Percentiles rank a stretch among this genome's conserved stretches.
These are phyloP conservation scores for Pelodytes ibericus DNA, from an alignment of 2,797 vertebrate genomes.

Conservation along the genomic window DNA sequence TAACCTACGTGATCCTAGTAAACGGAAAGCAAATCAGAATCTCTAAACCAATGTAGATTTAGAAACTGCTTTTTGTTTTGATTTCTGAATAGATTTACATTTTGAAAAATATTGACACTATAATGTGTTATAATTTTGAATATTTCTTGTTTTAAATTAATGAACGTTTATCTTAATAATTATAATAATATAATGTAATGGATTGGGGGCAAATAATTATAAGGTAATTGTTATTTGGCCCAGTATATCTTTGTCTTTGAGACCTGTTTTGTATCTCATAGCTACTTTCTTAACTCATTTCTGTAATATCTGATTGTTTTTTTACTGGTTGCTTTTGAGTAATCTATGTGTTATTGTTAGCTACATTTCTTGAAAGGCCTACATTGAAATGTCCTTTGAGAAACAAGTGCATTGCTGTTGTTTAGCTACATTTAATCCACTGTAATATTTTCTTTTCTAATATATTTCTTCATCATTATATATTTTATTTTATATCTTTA, in stretches of 20 bases:
- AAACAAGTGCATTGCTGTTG: constrained; percentile 8
- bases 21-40: too few species aligned
- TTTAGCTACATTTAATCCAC: constrained; percentile 20
- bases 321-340: constrained; percentile 32
- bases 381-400: constrained; percentile 43
- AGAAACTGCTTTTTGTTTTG: too few species aligned
- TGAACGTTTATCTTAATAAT: too few species aligned
- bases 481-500: too few species aligned
- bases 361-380: constrained; percentile 23
- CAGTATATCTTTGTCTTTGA: neutral
- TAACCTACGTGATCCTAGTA: neutral
- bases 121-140: too few species aligned
- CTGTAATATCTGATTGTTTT: constrained; percentile 40
- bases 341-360: constrained; percentile 46
- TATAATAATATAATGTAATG: too few species aligned
- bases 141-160: too few species aligned
- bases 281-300: constrained; percentile 29
- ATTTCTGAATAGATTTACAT: neutral
- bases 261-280: constrained; percentile 10
- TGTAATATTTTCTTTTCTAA: constrained; percentile 43
- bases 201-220: too few species aligned
- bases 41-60: too few species aligned
- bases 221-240: neutral
- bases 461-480: too few species aligned
- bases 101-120: too few species aligned